Evolutionary conservation across 2,113 vertebrate species (phyloP), one percentile per base, ranked within the genome.

Genomic region (Pseudopodoces humilis): DNA sequence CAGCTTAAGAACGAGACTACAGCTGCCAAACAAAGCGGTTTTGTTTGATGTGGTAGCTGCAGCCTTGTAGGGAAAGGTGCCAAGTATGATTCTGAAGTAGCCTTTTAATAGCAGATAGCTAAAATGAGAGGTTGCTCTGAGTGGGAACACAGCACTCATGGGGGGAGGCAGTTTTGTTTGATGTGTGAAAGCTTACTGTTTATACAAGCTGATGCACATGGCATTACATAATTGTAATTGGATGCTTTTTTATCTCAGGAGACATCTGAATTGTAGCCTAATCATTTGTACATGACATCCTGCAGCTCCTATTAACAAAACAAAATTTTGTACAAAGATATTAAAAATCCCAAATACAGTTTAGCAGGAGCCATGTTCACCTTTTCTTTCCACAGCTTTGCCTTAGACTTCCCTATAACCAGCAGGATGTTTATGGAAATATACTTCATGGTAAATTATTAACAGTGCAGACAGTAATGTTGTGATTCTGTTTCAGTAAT

Each of bases 21-120:
- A 92, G 69, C 83, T 84, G 85, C 80, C 92, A 91, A 92, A 95
- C 81, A 90, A 88, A 95, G 81, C 0, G 2, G 55, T 92, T 95
- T 86, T 92, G 83, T 92, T 94, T 94, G 69, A 96, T 90, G 81
- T 87, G 44, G 35, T 86, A 69, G 22, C 49, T 81, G 70, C 49
- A 83, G 4, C 68, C 41, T 60, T 68, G 75, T 16, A 91, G 62
- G 82, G 47, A 94, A 85, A 90, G 31, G 64, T 83, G 86, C 88
- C 93, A 86, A 90, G 62, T 35, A 47, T 33, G 59, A 78, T 80
- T 94, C 22, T 84, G 78, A 92, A 92, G 88, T 72, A 80, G 78
- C 46, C 75, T 94, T 89, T 92, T 84, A 92, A 94, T 92, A 96
- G 82, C 64, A 86, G 68, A 84, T 43, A 50, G 55, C 75, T 96